These are phyloP conservation scores for Drosophila sp. DNA, from an alignment of 1,140 invertebrate species.

Conservation along the genomic window DNA sequence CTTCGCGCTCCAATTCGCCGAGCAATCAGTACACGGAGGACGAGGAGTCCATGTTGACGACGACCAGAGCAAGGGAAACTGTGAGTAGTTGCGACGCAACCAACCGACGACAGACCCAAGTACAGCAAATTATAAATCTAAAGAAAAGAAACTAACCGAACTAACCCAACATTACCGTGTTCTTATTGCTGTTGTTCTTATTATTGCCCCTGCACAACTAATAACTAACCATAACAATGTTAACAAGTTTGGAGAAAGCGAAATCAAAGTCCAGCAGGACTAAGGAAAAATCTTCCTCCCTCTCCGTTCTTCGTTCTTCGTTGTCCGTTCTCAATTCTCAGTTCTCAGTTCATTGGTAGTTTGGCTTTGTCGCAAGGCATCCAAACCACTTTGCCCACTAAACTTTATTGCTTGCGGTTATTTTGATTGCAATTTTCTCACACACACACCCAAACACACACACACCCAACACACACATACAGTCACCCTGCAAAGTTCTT, in stretches of 20 bases:
- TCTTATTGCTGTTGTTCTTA: conserved; percentile 38
- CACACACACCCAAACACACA: conserved; percentile 43
- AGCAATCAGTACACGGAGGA: conserved; percentile 45
- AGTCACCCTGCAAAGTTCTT: conserved; percentile 39
- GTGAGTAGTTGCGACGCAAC: conserved; percentile 60
- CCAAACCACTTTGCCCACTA: conserved; percentile 44
- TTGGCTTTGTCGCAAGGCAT: conserved; percentile 33
- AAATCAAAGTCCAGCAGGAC: conserved; percentile 10
- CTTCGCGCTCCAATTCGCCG: conserved; percentile 79
- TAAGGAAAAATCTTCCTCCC: conserved; percentile 39
- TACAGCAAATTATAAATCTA: neutral
- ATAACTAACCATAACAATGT: conserved; percentile 64
- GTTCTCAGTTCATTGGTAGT: conserved; percentile 16
- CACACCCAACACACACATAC: conserved; percentile 27
- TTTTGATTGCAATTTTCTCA: conserved; percentile 75
- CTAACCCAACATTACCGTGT: conserved; percentile 11
- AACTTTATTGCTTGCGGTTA: conserved; percentile 76
- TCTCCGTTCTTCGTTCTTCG: neutral
- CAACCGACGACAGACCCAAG: conserved; percentile 11
- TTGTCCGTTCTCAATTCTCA: neutral
- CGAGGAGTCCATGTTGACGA: conserved; percentile 30
- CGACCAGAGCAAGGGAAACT: conserved; percentile 39
- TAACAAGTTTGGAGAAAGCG: conserved; percentile 44
- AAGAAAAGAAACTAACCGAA: conserved; percentile 11
- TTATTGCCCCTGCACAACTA: conserved; percentile 55